Evolutionary conservation across 1,140 invertebrate genomes (phyloP).

Genomic region (Campoletis sonorensis): DNA sequence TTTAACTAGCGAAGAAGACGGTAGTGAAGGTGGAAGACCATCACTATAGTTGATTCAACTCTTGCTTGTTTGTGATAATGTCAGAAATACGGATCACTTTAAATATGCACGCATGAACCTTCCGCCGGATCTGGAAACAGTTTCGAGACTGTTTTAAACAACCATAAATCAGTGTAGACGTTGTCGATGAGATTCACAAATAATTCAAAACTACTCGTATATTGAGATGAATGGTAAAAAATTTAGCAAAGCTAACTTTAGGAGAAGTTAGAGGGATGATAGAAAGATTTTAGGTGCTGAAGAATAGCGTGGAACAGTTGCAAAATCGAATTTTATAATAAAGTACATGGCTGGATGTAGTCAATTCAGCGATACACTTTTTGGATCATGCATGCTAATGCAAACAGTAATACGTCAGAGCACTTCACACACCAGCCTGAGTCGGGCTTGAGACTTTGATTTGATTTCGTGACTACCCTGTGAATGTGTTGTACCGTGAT

Average conservation of each 20-base stretch:
- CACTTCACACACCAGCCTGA: neutral
- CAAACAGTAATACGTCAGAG: slow-evolving; percentile 8
- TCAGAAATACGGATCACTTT: neutral
- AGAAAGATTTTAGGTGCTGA: neutral
- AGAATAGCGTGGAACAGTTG: neutral
- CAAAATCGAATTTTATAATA: neutral
- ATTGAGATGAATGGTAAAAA: no score
- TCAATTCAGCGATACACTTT: neutral
- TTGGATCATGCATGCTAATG: neutral
- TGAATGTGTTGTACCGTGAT: neutral
- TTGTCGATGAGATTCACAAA: no score
- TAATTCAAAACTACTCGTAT: no score
- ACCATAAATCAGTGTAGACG: no score
- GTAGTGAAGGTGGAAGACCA: slow-evolving; percentile 5
- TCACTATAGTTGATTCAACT: neutral
- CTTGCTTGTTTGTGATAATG: neutral
- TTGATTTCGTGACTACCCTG: neutral
- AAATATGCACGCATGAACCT: neutral
- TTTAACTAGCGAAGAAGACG: neutral
- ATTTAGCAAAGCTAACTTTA: no score
- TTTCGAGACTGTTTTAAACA: no score
- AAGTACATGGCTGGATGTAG: neutral
- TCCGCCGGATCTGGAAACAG: no score
- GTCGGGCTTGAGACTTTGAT: slow-evolving; percentile 4
- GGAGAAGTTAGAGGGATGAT: neutral